These are phyloP conservation scores for Pollenia angustigena DNA, from an alignment of 2,888 invertebrate genomes.

Conservation along the genomic window DNA sequence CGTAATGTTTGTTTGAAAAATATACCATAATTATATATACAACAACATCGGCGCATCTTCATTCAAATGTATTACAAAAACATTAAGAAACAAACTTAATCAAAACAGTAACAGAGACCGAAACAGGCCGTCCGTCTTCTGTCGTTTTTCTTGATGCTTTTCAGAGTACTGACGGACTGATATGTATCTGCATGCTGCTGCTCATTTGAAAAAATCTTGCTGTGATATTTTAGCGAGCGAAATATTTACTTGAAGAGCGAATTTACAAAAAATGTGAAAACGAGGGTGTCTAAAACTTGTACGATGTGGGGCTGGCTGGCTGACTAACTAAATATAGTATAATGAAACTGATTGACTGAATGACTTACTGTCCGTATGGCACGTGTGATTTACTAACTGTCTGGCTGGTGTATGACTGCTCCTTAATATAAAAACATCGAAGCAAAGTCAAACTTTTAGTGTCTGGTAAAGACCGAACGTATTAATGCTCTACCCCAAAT, in stretches of 20 bases:
- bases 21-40: constrained; percentile 22
- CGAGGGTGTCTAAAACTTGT: constrained; percentile 65
- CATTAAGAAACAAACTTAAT: constrained; percentile 49
- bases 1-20: neutral
- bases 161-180: constrained; percentile 47
- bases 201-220: constrained; percentile 18
- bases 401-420: constrained; percentile 24
- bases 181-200: constrained; percentile 25
- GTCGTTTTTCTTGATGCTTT: constrained; percentile 27
- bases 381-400: constrained; percentile 56
- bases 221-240: constrained; percentile 64
- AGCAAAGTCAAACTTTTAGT: neutral
- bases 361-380: constrained; percentile 59
- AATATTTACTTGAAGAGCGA: constrained; percentile 42
- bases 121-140: constrained; percentile 31
- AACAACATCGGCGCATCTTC: constrained; percentile 64
- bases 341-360: constrained; percentile 59
- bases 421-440: constrained; percentile 22
- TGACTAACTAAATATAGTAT: constrained; percentile 54
- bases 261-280: constrained; percentile 52
- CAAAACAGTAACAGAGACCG: constrained; percentile 46
- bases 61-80: constrained; percentile 63
- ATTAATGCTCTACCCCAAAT: constrained; percentile 13
- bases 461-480: constrained; percentile 40
- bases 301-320: constrained; percentile 40